A percentile compares a stretch with the other conserved stretches of the same genome.
These are phyloP conservation scores for Phenganax stokvisi DNA, from an alignment of 92 coral and sea anemone genomes.

Conservation along the genomic window DNA sequence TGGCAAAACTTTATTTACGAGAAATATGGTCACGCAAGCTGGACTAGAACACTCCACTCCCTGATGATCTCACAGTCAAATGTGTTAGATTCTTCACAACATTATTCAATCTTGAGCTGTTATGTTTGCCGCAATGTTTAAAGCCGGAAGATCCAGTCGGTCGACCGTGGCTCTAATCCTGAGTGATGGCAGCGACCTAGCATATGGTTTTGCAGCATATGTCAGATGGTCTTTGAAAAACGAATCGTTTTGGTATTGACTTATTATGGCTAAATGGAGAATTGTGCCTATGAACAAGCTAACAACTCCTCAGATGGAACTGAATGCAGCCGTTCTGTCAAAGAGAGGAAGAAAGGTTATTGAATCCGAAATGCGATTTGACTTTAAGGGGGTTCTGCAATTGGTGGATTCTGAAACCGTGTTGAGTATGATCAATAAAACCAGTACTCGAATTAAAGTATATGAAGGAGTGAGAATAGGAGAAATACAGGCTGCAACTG, in stretches of 20 bases:
- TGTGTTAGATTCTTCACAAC: constrained; percentile 40
- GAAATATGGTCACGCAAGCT: constrained; percentile 35
- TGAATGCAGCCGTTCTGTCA: constrained; percentile 51
- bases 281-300: constrained; percentile 49
- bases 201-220: constrained; percentile 46
- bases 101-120: constrained; percentile 33
- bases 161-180: constrained; percentile 50
- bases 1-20: constrained; percentile 17
- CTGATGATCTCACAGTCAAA: constrained; percentile 34
- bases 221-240: constrained; percentile 41
- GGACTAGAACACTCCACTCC: constrained; percentile 33
- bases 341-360: constrained; percentile 52
- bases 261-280: constrained; percentile 51
- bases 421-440: constrained; percentile 54
- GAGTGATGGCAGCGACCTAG: constrained; percentile 49
- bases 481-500: constrained; percentile 54
- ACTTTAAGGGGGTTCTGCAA: constrained; percentile 49
- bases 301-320: constrained; percentile 53
- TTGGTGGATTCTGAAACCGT: constrained; percentile 56
- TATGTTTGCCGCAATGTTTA: constrained; percentile 33
- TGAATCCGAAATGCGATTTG: constrained; percentile 48
- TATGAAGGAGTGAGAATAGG: constrained; percentile 54
- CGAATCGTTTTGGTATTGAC: constrained; percentile 41
- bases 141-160: constrained; percentile 41
- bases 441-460: constrained; percentile 53